Conservation (phyloP, 2,797 vertebrate genomes). For the Cryptoblepharus egeriae region DNA sequence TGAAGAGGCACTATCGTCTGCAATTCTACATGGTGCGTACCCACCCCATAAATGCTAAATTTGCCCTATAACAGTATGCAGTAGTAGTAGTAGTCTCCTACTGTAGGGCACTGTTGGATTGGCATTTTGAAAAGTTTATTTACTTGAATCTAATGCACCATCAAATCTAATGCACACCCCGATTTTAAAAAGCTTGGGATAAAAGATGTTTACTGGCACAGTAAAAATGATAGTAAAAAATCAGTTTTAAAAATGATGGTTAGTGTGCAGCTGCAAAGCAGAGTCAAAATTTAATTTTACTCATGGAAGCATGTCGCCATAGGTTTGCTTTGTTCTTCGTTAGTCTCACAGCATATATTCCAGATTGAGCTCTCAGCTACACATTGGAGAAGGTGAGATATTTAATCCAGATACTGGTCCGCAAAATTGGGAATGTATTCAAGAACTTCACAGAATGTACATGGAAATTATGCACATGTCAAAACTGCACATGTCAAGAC, state of each 20-base stretch:
- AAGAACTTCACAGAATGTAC: not conserved
- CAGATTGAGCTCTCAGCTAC: not conserved
- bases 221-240: no score
- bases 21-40: slow-evolving; percentile 99
- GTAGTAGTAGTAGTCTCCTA: slow-evolving; percentile 3
- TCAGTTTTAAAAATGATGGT: no score
- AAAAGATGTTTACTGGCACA: no score
- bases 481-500: no score
- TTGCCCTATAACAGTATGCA: slow-evolving; percentile 14
- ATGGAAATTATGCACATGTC: not conserved
- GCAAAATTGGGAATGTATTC: not conserved
- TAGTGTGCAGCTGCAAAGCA: no score
- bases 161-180: no score
- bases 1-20: slow-evolving; percentile 99
- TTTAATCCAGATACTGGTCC: not conserved
- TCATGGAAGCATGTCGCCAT: not conserved
- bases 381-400: not conserved
- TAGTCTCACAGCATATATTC: not conserved
- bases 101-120: not conserved
- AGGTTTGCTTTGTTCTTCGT: not conserved
- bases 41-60: slow-evolving; percentile 31
- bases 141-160: no score
- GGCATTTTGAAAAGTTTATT: slow-evolving; percentile 1
- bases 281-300: no score
- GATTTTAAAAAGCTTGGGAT: no score